phyloP scores from a whole-genome alignment of 1,140 invertebrate species.

The Platyscapa corneri region DNA sequence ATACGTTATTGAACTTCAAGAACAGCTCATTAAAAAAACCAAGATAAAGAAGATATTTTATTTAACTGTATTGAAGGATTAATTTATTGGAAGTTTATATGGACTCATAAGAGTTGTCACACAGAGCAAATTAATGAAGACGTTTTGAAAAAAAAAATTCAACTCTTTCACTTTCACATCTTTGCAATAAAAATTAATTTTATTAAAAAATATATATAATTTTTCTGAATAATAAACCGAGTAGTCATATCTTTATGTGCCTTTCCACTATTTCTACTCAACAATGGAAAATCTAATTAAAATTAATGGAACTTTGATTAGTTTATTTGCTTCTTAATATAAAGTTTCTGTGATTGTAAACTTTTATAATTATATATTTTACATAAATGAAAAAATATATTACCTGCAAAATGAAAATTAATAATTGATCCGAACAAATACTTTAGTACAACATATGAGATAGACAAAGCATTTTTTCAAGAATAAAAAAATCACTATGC shows the following conservation, averaged over 20 bases:
- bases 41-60: constrained; percentile 1
- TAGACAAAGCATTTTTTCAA: neutral
- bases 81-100: constrained; percentile 28
- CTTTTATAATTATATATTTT: neutral
- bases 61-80: constrained; percentile 18
- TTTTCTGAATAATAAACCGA: constrained; percentile 1
- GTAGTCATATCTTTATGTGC: neutral
- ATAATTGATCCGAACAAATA: neutral
- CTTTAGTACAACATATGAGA: neutral
- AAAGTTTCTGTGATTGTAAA: neutral
- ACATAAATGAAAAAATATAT: neutral
- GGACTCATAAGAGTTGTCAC: neutral
- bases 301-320: neutral
- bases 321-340: neutral
- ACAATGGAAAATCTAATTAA: neutral
- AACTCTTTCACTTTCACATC: constrained; percentile 16
- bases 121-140: constrained; percentile 33
- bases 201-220: neutral
- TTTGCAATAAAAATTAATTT: constrained; percentile 31
- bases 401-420: neutral
- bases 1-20: neutral
- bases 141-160: constrained; percentile 33
- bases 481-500: no score
- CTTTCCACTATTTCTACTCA: neutral
- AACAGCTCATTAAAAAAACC: neutral